Conservation (phyloP, 2,797 vertebrate species). For the Megalops cyprinoides region DNA sequence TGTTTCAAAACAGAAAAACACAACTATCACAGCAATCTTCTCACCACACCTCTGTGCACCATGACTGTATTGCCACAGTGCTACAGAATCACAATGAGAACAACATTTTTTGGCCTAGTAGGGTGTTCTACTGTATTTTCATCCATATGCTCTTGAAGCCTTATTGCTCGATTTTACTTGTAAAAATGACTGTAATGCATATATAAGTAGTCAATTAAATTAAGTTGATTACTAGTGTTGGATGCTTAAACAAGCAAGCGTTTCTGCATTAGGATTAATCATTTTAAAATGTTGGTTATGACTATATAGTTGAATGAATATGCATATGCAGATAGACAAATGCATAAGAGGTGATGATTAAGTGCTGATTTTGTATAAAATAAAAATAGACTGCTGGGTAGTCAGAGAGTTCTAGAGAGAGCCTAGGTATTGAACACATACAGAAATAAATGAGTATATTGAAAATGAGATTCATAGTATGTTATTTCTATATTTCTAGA, state of each 20-base stretch:
- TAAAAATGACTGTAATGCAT: background rate
- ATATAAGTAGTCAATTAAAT: too few relatives aligned
- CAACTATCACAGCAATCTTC: background rate
- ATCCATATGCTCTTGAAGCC: background rate
- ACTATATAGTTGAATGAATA: conserved; percentile 33
- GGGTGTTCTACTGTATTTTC: too few relatives aligned
- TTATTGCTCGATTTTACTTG: background rate
- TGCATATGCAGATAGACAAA: conserved; percentile 21
- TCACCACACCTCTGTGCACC: background rate
- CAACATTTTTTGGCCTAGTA: too few relatives aligned
- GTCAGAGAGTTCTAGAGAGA: background rate
- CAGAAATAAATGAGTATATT: background rate
- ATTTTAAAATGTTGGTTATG: conserved; percentile 22
- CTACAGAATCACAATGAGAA: background rate
- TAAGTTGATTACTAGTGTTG: conserved; percentile 14
- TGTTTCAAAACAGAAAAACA: background rate
- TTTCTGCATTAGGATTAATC: conserved; percentile 33
- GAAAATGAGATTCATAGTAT: too few relatives aligned
- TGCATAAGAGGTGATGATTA: conserved; percentile 30
- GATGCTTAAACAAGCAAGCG: conserved; percentile 15
- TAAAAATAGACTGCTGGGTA: background rate
- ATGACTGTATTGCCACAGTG: background rate
- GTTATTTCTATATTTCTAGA: too few relatives aligned
- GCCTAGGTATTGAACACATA: background rate
- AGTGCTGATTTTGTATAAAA: conserved; percentile 19